Conservation (phyloP, 2,113 vertebrate genomes). For the Coturnix japonica region DNA sequence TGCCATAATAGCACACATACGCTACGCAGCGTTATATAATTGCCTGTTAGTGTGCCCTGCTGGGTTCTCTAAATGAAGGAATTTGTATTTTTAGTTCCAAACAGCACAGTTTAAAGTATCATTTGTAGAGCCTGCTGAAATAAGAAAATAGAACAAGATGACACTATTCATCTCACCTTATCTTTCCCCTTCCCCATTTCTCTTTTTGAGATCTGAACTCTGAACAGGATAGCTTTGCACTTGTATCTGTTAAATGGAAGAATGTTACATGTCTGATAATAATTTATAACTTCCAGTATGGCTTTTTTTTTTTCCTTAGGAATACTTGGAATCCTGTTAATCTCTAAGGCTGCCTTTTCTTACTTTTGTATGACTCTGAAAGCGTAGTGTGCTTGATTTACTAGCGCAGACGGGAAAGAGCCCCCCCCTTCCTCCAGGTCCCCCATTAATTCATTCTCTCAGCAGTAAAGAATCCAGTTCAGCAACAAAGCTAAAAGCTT, state of each 20-base stretch:
- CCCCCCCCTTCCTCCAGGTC: constrained; percentile 71
- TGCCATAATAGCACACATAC: not conserved
- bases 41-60: not conserved
- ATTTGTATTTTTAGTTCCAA: constrained; percentile 1
- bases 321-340: constrained; percentile 78
- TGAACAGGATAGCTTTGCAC: constrained; percentile 58
- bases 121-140: constrained; percentile 14
- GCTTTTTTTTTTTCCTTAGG: constrained; percentile 71
- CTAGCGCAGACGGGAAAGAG: constrained; percentile 76
- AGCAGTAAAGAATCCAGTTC: constrained; percentile 86
- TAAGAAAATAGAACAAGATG: not conserved
- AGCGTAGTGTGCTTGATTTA: constrained; percentile 82
- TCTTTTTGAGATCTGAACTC: constrained; percentile 5
- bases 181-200: not conserved
- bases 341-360: constrained; percentile 70
- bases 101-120: constrained; percentile 35
- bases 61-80: not conserved
- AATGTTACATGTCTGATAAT: constrained; percentile 68
- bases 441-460: constrained; percentile 88
- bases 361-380: constrained; percentile 75
- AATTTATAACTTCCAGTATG: constrained; percentile 77
- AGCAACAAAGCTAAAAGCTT: constrained; percentile 90
- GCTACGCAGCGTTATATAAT: not conserved
- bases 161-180: not conserved
- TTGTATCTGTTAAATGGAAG: constrained; percentile 62